Evolutionary conservation across 2,797 vertebrate genomes (phyloP).

Genomic region (Adelosebastes latens): DNA sequence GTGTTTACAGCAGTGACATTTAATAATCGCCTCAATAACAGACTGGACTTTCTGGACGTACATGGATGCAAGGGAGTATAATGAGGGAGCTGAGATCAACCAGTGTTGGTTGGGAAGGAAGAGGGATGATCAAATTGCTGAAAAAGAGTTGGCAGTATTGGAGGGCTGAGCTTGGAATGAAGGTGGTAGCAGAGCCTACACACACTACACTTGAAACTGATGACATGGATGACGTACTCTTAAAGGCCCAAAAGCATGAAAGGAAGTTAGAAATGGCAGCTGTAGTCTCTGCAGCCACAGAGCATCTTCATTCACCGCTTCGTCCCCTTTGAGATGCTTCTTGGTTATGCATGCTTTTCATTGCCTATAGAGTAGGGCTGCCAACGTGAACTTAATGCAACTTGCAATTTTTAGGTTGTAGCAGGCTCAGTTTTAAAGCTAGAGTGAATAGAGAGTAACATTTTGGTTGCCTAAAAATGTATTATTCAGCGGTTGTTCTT

Average conservation of each 20-base stretch:
- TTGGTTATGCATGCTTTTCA: not conserved
- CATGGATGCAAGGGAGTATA: not conserved
- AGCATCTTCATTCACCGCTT: not conserved
- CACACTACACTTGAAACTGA: not conserved
- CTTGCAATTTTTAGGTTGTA: too few relatives aligned
- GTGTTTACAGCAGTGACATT: conserved; percentile 33
- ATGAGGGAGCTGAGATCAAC: conserved; percentile 1
- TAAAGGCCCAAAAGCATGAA: conserved; percentile 10
- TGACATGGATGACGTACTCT: not conserved
- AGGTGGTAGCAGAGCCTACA: conserved; percentile 20
- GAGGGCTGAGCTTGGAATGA: conserved; percentile 39
- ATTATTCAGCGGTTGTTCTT: too few relatives aligned
- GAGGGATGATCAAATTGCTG: conserved; percentile 34
- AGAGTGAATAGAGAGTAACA: too few relatives aligned
- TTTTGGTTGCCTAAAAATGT: too few relatives aligned
- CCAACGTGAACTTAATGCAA: too few relatives aligned
- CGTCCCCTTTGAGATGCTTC: not conserved
- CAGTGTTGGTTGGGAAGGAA: conserved; percentile 23
- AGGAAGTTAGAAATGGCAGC: not conserved
- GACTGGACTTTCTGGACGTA: conserved; percentile 4
- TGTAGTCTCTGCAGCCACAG: not conserved
- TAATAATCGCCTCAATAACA: conserved; percentile 26
- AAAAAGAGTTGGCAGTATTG: conserved; percentile 35
- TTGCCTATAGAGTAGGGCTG: not conserved
- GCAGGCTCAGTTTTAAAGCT: too few relatives aligned